These are phyloP conservation scores for Sminthopsis crassicaudata DNA, from an alignment of 2,113 vertebrate genomes.

Conservation along the genomic window DNA sequence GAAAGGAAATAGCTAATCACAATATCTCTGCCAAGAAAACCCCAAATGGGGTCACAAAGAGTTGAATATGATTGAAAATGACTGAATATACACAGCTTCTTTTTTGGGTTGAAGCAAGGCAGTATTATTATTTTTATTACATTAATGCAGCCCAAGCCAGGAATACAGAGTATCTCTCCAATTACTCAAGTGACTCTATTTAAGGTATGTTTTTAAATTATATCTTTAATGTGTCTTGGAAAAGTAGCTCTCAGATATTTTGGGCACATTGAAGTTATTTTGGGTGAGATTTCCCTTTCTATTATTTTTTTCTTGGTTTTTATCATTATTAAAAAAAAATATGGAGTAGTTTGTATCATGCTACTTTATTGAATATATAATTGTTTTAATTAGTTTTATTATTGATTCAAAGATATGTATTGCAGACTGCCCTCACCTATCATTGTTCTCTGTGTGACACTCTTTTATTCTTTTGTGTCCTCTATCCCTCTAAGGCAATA, in stretches of 20 bases:
- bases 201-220: not conserved
- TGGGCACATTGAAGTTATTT: not conserved
- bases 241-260: not conserved
- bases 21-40: too few relatives aligned
- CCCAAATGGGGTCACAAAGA: too few relatives aligned
- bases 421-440: not conserved
- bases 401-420: not conserved
- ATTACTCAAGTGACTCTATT: not conserved
- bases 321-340: not conserved
- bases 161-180: not conserved
- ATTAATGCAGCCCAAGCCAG: not conserved
- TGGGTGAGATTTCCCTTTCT: not conserved
- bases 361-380: not conserved
- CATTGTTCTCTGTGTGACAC: not conserved
- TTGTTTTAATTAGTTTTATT: not conserved
- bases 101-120: not conserved
- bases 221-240: not conserved
- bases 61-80: too few relatives aligned
- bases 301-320: not conserved
- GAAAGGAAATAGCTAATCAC: too few relatives aligned
- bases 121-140: not conserved
- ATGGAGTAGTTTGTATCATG: not conserved
- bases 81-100: not conserved
- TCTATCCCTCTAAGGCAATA: not conserved
- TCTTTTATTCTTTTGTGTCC: not conserved